Conservation (phyloP, 2,113 vertebrate species). For the Junco hyemalis region DNA sequence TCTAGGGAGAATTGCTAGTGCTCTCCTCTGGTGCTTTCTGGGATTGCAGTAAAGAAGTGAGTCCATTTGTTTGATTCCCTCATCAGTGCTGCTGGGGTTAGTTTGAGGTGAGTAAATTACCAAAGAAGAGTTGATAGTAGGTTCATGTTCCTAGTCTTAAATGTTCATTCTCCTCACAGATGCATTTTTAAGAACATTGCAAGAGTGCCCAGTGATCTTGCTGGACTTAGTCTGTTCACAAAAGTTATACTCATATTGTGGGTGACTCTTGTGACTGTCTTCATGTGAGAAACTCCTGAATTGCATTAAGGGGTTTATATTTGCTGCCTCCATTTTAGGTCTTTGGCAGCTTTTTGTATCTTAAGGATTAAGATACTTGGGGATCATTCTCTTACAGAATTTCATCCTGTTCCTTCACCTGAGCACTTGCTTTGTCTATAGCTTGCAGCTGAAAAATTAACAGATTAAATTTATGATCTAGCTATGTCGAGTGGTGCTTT, state of each 20-base stretch:
- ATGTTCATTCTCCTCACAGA: background rate
- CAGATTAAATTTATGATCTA: background rate
- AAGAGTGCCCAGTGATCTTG: background rate
- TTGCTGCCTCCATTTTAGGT: background rate
- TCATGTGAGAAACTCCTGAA: background rate
- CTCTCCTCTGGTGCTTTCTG: background rate
- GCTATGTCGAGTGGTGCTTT: background rate
- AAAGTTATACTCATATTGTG: background rate
- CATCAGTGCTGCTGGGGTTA: background rate
- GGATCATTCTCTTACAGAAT: background rate
- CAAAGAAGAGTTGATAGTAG: slow-evolving; percentile 14
- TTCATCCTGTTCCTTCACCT: background rate
- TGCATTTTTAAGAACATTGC: background rate
- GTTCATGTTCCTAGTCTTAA: background rate
- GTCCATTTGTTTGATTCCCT: background rate
- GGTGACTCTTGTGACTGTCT: background rate
- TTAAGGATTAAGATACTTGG: background rate
- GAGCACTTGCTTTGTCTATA: slow-evolving; percentile 9
- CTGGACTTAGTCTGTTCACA: background rate
- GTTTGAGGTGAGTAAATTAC: background rate
- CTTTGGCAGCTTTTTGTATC: background rate
- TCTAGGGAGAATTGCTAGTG: background rate
- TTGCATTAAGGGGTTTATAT: background rate
- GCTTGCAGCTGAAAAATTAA: background rate
- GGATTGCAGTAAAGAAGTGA: background rate